phyloP scores from a whole-genome alignment of 2,888 invertebrate genomes.

The Esperia sulphurella region DNA sequence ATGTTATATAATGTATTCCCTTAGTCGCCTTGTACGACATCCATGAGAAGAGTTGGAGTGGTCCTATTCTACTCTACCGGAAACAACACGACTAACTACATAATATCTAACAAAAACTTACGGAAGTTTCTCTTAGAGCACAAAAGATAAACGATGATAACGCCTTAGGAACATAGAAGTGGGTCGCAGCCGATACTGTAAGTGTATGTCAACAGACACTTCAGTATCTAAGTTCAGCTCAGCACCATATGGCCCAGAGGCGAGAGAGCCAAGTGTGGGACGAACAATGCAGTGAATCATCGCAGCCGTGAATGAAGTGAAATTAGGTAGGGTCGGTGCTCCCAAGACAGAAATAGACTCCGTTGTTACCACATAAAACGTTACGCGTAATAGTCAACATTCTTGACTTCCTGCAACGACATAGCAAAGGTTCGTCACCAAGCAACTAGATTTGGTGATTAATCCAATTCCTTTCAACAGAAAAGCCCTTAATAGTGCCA shows the following conservation, averaged over 20 bases:
- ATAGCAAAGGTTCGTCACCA: too few species aligned
- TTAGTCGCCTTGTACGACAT: too few species aligned
- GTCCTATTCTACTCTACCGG: too few species aligned
- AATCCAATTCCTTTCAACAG: not conserved
- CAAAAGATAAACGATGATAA: conserved; percentile 39
- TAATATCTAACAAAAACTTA: conserved; percentile 21
- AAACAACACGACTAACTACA: too few species aligned
- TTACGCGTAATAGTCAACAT: conserved; percentile 10
- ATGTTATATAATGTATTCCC: too few species aligned
- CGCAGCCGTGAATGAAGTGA: conserved; percentile 52
- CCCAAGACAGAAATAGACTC: conserved; percentile 57
- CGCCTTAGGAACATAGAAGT: conserved; percentile 40
- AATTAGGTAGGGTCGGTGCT: conserved; percentile 53
- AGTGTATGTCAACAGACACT: conserved; percentile 16
- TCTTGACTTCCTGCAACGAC: not conserved
- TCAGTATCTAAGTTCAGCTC: conserved; percentile 26
- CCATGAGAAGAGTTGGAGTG: too few species aligned
- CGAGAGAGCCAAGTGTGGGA: conserved; percentile 39
- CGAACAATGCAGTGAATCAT: conserved; percentile 65
- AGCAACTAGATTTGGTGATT: too few species aligned
- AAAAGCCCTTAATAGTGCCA: conserved; percentile 1
- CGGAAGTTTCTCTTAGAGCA: conserved; percentile 25
- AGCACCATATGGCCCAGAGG: conserved; percentile 34
- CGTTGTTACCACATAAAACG: conserved; percentile 33
- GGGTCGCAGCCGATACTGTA: conserved; percentile 20